Conservation (phyloP, 2,888 invertebrate species). For the Campoplex nolae region DNA sequence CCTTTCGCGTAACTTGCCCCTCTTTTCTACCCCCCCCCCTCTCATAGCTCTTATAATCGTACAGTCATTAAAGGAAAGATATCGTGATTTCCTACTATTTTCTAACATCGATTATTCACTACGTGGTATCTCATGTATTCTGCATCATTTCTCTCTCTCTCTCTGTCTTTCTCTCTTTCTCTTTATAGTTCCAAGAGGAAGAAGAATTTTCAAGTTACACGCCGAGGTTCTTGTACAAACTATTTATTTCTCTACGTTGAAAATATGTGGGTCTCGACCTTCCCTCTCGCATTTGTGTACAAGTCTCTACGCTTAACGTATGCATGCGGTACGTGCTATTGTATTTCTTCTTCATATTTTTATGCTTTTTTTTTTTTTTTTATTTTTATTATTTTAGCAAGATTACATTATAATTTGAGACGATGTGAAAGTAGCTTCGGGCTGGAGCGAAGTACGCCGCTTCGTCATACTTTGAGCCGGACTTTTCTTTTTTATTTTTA, state of each 20-base stretch:
- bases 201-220: constrained; percentile 3
- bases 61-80: constrained; percentile 48
- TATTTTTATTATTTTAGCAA: background rate
- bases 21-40: background rate
- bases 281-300: constrained; percentile 12
- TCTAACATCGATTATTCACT: constrained; percentile 43
- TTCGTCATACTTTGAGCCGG: background rate
- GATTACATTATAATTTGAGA: constrained; percentile 18
- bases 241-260: background rate
- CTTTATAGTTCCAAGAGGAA: background rate
- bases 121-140: constrained; percentile 18
- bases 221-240: background rate
- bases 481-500: background rate
- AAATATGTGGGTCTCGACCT: constrained; percentile 18
- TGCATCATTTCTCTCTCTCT: constrained; percentile 24
- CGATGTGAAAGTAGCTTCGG: constrained; percentile 5
- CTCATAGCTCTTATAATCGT: background rate
- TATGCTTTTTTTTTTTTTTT: background rate
- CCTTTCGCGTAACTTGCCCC: constrained; percentile 60
- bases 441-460: background rate
- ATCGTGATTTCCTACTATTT: constrained; percentile 62
- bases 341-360: background rate
- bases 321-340: background rate
- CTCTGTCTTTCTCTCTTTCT: constrained; percentile 3
- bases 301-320: too few species aligned